Conservation (phyloP, 2,113 vertebrate species). For the Indicator indicator region DNA sequence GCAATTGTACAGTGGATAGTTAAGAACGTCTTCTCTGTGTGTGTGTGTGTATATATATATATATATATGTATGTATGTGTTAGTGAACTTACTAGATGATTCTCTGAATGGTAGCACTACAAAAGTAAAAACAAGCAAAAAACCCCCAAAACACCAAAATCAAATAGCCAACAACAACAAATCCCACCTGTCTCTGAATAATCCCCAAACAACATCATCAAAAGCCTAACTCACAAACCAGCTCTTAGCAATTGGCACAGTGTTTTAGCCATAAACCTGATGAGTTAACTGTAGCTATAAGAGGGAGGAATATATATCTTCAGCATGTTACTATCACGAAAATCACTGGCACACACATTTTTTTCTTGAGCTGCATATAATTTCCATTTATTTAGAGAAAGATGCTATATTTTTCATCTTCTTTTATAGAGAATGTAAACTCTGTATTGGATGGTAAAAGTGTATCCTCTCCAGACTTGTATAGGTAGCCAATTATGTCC, state of each 20-base stretch:
- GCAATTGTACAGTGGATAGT: no score
- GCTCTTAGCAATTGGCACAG: not conserved
- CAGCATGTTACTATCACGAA: not conserved
- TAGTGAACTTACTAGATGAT: not conserved
- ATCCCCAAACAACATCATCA: no score
- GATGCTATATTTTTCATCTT: not conserved
- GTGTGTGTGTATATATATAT: rapidly evolving
- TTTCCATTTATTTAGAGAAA: not conserved
- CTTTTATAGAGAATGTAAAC: not conserved
- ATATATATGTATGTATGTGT: no score
- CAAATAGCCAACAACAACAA: no score
- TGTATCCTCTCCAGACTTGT: not conserved
- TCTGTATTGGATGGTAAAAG: not conserved
- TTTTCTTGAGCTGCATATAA: not conserved
- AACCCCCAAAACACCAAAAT: not conserved
- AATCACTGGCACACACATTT: rapidly evolving
- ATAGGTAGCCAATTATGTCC: not conserved
- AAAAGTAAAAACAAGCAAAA: not conserved
- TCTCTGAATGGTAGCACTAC: not conserved
- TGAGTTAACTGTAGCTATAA: not conserved
- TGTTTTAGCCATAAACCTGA: not conserved
- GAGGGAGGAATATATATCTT: not conserved
- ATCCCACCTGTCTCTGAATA: no score
- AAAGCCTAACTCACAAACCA: not conserved
- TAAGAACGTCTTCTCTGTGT: not conserved